Conservation (phyloP, 2,888 invertebrate species). For the Drosophila macrothrix region DNA sequence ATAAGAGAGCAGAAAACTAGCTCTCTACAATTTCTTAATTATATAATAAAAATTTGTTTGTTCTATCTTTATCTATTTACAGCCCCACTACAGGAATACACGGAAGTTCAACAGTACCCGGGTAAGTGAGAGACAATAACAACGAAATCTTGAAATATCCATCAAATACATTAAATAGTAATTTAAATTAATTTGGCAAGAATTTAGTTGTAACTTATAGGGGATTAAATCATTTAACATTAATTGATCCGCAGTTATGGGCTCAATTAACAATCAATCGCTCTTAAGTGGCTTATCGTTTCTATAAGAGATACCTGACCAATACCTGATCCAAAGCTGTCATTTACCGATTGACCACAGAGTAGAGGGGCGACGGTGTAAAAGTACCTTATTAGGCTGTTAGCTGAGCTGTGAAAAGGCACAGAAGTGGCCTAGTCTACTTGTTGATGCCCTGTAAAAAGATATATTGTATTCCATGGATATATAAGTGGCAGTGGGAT, state of each 20-base stretch:
- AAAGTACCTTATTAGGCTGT: conserved; percentile 34
- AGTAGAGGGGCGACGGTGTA: conserved; percentile 6
- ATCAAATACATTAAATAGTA: neutral
- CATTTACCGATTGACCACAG: conserved; percentile 34
- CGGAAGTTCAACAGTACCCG: conserved; percentile 89
- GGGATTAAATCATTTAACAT: conserved; percentile 15
- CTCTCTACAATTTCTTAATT: conserved; percentile 27
- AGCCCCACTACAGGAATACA: conserved; percentile 89
- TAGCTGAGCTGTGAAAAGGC: conserved; percentile 70
- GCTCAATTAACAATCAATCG: conserved; percentile 9
- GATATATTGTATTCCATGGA: neutral
- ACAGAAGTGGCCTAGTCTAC: conserved; percentile 6
- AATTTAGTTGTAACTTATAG: conserved; percentile 6
- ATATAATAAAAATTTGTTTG: conserved; percentile 41
- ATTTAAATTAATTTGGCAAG: neutral
- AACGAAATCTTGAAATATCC: neutral
- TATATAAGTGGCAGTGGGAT: neutral
- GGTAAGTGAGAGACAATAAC: conserved; percentile 83
- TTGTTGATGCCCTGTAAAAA: conserved; percentile 15
- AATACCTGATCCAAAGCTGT: conserved; percentile 52
- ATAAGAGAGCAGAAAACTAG: conserved; percentile 40
- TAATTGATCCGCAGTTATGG: conserved; percentile 32
- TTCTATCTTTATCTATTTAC: conserved; percentile 85
- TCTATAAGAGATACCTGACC: conserved; percentile 39
- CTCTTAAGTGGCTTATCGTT: conserved; percentile 53